phyloP scores from a whole-genome alignment of 1,140 invertebrate genomes.

The Pseudomyrmex dendroicus region DNA sequence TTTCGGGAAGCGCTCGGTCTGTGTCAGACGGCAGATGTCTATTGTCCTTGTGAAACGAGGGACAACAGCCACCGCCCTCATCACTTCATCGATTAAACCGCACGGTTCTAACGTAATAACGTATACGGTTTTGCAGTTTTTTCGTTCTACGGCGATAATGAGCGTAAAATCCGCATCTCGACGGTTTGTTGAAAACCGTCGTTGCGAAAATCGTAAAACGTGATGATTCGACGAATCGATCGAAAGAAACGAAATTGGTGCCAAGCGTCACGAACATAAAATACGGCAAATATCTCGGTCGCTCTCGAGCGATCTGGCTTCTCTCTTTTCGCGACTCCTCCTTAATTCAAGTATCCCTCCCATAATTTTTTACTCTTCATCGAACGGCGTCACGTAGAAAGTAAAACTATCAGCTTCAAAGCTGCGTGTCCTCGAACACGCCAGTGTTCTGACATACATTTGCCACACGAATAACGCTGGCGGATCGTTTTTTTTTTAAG shows the following conservation, averaged over 20 bases:
- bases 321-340: conserved; percentile 30
- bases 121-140: not conserved
- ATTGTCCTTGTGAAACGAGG: conserved; percentile 54
- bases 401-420: conserved; percentile 66
- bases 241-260: conserved; percentile 42
- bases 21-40: conserved; percentile 32
- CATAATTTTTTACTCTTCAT: not conserved
- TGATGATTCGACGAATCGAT: not conserved
- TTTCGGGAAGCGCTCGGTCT: conserved; percentile 26
- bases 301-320: conserved; percentile 13
- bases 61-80: conserved; percentile 32
- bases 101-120: conserved; percentile 25
- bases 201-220: not conserved
- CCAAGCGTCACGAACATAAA: conserved; percentile 13
- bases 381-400: conserved; percentile 65
- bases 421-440: conserved; percentile 60
- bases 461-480: conserved; percentile 14
- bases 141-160: not conserved
- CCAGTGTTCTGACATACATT: conserved; percentile 63
- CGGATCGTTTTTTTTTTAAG: not conserved
- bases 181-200: not conserved
- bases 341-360: conserved; percentile 23
- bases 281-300: conserved; percentile 56
- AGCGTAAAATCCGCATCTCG: conserved; percentile 13
- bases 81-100: conserved; percentile 34